Percentiles rank a stretch among this genome's conserved stretches.
Evolutionary conservation across 1,140 invertebrate genomes (phyloP).

Genomic region (Drosophila ohnishii): DNA sequence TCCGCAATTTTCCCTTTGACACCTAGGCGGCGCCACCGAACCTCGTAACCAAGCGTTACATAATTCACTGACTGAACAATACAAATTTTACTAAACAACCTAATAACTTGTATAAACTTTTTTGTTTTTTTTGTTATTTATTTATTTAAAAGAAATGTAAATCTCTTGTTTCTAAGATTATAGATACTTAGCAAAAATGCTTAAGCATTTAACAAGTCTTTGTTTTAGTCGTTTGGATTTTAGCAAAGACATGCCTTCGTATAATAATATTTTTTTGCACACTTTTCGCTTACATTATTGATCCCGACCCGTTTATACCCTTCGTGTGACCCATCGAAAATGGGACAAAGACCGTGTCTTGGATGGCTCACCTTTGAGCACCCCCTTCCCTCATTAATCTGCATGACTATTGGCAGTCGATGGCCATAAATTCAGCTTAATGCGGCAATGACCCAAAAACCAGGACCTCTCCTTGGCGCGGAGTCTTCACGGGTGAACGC

Average conservation of each 20-base stretch:
- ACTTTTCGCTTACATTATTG: background rate
- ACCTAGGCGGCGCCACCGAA: no score
- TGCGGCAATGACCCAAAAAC: slow-evolving; percentile 70
- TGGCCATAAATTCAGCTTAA: slow-evolving; percentile 71
- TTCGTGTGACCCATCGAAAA: slow-evolving; percentile 8
- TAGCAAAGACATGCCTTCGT: background rate
- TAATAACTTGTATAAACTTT: background rate
- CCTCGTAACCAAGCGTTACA: no score
- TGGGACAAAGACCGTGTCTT: background rate
- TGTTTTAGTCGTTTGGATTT: background rate
- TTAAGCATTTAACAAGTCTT: background rate
- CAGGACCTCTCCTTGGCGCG: slow-evolving; percentile 44
- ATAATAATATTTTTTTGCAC: background rate
- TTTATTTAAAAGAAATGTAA: no score
- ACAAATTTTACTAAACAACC: background rate
- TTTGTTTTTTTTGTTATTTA: no score
- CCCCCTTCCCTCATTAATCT: slow-evolving; percentile 49
- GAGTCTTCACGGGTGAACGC: slow-evolving; percentile 67
- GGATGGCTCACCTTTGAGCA: slow-evolving; percentile 19
- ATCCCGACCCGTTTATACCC: background rate
- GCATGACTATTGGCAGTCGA: slow-evolving; percentile 70
- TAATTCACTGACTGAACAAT: background rate
- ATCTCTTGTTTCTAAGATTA: no score
- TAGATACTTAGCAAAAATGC: background rate
- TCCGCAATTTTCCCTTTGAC: no score